Evolutionary conservation across 2,888 invertebrate genomes (phyloP), one percentile per base, ranked within the genome.

Genomic region (Timandra comae): DNA sequence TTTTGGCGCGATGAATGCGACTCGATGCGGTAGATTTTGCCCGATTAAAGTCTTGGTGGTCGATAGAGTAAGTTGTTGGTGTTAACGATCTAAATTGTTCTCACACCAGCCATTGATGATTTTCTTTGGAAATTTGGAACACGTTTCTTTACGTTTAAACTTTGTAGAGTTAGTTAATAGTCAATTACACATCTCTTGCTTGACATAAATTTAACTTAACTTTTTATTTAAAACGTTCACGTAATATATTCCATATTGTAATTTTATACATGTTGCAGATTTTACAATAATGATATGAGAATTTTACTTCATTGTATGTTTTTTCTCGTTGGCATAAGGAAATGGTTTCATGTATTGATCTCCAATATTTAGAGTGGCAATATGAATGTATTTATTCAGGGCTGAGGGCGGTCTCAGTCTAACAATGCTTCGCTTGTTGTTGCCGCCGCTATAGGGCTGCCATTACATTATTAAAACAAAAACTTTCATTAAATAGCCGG

Each of bases 301-400:
- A 36, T 48, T 43, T n/a, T n/a, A n/a, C n/a, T n/a, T n/a, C n/a
- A 37, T 52, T 48, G 41, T 48, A 35, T 29, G 43, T 46, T 49
- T 60, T n/a, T 70, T 66, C 67, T 54, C 53, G 45, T 49, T 45
- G 64, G 64, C 58, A 42, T 60, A 54, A 53, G 56, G 56, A 56
- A 48, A 47, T 11, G 43, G 47, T 57, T 54, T 56, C 46, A 56
- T 59, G 64, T 62, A 71, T 70, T 67, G 70, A 70, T 74, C 67
- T 64, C 61, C 63, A 73, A 75, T 80, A 79, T 82, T 82, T 79
- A 76, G 77, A 81, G 84, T 82, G 82, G 79, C 84, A 78, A 84
- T 85, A 84, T 84, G 82, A 84, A 84, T 84, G 84, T 84, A 85
- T 85, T 85, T 85, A 85, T 85, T 82, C 84, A 79, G 76, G 61